Conservation (phyloP, 2,113 vertebrate genomes). For the Corythoichthys haematopterus region DNA sequence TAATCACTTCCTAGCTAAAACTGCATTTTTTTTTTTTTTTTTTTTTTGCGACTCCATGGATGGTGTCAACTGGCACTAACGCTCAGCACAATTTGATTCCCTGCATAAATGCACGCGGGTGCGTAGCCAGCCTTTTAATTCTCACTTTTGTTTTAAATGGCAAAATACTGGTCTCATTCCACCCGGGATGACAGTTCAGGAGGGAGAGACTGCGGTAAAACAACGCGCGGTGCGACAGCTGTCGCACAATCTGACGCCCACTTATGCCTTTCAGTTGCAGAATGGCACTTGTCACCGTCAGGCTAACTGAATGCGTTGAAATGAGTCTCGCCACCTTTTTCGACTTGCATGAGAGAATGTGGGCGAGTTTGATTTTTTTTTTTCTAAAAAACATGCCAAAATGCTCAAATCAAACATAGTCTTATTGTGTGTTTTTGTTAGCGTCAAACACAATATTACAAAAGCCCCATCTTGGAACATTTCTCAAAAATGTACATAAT, state of each 20-base stretch:
- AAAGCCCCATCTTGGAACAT: background rate
- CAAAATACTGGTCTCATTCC: constrained; percentile 60
- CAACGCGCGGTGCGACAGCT: constrained; percentile 42
- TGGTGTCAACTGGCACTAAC: constrained; percentile 63
- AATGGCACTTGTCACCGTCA: constrained; percentile 25
- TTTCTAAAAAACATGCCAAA: background rate
- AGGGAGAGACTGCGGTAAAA: constrained; percentile 39
- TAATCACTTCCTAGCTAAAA: background rate
- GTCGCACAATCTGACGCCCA: constrained; percentile 40
- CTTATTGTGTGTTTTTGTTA: background rate
- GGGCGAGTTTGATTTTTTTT: background rate
- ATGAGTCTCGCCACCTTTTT: background rate
- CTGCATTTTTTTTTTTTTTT: constrained; percentile 59
- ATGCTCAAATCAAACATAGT: background rate
- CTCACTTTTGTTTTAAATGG: constrained; percentile 48
- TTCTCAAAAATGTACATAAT: background rate
- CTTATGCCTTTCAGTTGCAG: constrained; percentile 39
- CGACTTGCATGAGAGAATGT: background rate
- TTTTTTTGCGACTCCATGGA: constrained; percentile 48
- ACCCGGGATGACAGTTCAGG: constrained; percentile 60
- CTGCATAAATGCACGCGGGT: constrained; percentile 63
- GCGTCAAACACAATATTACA: background rate
- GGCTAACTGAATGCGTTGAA: background rate
- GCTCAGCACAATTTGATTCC: constrained; percentile 60
- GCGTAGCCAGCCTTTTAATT: constrained; percentile 48